phyloP scores from a whole-genome alignment of 2,888 invertebrate species.

The Agonopterix subpropinquella region DNA sequence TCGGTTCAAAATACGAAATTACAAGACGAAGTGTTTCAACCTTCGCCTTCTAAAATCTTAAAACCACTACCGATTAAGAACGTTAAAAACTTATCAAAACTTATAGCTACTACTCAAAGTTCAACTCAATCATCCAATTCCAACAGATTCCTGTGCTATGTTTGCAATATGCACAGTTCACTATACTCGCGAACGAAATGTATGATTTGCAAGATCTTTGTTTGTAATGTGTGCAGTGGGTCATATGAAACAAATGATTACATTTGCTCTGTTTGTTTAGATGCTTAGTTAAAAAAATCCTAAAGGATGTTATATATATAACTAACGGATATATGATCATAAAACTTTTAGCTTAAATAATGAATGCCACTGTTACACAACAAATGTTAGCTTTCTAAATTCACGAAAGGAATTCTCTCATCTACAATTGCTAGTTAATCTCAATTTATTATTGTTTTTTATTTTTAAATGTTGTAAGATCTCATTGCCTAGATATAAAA shows the following conservation, averaged over 20 bases:
- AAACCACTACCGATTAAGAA: slow-evolving; percentile 4
- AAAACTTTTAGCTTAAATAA: background rate
- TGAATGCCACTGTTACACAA: background rate
- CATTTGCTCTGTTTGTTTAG: background rate
- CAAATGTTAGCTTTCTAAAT: background rate
- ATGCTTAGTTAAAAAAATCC: background rate
- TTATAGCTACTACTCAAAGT: slow-evolving; percentile 4
- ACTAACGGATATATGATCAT: background rate
- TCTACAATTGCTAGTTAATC: background rate
- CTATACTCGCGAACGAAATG: slow-evolving; percentile 5
- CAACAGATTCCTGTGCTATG: slow-evolving; percentile 4
- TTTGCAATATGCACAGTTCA: slow-evolving; percentile 5
- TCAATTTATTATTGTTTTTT: background rate
- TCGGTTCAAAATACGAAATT: slow-evolving; percentile 5
- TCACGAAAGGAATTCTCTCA: background rate
- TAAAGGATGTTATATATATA: background rate
- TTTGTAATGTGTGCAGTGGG: slow-evolving; percentile 4
- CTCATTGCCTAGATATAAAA: background rate
- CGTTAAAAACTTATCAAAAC: slow-evolving; percentile 5
- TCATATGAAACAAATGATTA: slow-evolving; percentile 3
- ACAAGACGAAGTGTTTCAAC: slow-evolving; percentile 4
- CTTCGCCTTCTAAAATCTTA: slow-evolving; percentile 3
- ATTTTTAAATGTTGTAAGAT: background rate
- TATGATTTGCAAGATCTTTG: slow-evolving; percentile 5
- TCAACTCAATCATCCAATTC: slow-evolving; percentile 4